Conservation (phyloP, 2,888 invertebrate species). For the Aplocera efformata region DNA sequence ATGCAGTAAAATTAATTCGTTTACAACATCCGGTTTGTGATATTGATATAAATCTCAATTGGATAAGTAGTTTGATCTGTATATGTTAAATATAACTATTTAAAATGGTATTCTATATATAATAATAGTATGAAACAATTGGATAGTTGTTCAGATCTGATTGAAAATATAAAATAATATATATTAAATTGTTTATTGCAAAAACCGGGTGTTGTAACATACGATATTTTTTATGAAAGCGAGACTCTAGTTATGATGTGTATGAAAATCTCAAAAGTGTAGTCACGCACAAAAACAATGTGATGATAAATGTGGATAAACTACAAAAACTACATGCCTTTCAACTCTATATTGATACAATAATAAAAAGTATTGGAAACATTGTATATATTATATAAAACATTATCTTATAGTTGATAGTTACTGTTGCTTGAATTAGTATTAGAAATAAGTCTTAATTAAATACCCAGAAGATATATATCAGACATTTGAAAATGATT, state of each 20-base stretch:
- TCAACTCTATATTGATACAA: conserved; percentile 30
- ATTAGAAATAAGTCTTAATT: conserved; percentile 54
- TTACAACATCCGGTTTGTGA: too few species aligned
- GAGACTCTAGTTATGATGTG: conserved; percentile 1
- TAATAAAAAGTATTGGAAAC: conserved; percentile 29
- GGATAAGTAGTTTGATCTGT: too few species aligned
- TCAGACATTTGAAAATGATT: conserved; percentile 49
- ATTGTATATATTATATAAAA: conserved; percentile 47
- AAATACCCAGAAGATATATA: conserved; percentile 37
- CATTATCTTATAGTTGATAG: conserved; percentile 41
- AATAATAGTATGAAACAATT: too few species aligned
- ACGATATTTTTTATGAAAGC: neutral
- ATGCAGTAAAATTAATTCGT: too few species aligned
- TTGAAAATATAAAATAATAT: too few species aligned
- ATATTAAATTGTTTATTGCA: neutral
- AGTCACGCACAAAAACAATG: conserved; percentile 66
- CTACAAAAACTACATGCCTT: conserved; percentile 50
- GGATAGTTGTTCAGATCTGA: too few species aligned
- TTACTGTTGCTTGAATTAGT: conserved; percentile 62
- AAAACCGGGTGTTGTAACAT: neutral
- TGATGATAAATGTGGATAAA: conserved; percentile 44
- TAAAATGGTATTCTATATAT: too few species aligned
- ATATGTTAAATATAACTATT: too few species aligned
- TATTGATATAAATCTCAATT: too few species aligned
- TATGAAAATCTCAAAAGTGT: conserved; percentile 27